A percentile compares a stretch with the other conserved stretches of the same genome.
phyloP scores from a whole-genome alignment of 2,797 vertebrate species.

The Phoxinus dragarum region DNA sequence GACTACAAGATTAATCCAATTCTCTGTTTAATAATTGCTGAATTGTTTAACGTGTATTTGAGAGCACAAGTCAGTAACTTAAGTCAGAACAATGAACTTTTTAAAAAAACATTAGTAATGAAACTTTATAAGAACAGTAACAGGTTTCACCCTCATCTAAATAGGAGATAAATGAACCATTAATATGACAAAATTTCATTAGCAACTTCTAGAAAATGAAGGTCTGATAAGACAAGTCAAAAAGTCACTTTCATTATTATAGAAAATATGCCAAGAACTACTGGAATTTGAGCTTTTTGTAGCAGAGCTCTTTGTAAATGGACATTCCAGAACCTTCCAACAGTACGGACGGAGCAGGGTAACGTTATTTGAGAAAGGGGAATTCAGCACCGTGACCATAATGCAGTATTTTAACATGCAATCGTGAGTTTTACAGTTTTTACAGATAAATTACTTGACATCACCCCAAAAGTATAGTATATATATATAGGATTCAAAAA shows the following conservation, averaged over 20 bases:
- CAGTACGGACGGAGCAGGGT: neutral
- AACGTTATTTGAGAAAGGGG: neutral
- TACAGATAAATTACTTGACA: neutral
- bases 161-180: neutral
- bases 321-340: slow-evolving; percentile 30
- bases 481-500: neutral
- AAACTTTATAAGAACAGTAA: neutral
- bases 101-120: neutral
- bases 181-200: neutral
- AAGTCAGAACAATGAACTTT: neutral
- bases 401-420: neutral
- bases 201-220: neutral
- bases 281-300: slow-evolving; percentile 8
- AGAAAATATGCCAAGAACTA: slow-evolving; percentile 27
- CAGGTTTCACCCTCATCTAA: neutral
- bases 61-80: neutral
- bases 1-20: neutral
- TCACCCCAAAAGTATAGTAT: neutral
- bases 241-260: neutral
- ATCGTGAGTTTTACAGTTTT: neutral
- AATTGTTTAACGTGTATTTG: neutral
- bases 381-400: neutral
- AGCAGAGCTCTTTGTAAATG: slow-evolving; percentile 16
- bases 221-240: neutral
- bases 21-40: neutral